Evolutionary conservation across 2,797 vertebrate genomes (phyloP), one percentile per base, ranked within the genome.

Genomic region (Pseudopleuronectes americanus): DNA sequence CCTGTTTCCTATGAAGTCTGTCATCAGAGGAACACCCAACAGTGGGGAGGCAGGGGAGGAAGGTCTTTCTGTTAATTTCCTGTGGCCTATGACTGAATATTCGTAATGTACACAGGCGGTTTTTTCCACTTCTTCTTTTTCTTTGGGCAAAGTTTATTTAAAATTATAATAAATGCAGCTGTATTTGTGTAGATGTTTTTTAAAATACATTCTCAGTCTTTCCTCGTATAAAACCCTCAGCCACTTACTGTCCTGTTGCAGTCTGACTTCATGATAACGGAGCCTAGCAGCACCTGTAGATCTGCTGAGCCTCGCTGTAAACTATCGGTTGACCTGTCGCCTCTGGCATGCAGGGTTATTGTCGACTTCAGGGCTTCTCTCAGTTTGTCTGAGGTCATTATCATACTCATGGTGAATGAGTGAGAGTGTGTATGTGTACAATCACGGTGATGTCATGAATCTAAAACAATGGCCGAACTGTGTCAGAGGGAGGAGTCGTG

Each of bases 1-100:
- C 64, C 49, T 75, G 80, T 84, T 92, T 92, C 89, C 88, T 84
- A 75, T 22, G 59, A 72, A 90, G 87, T 86, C 57, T 72, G 79
- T 89, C 79, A 59, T 74, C 57, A 76, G 76, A 76, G 77, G 79
- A 74, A 82, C 79, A 76, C 72, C 74, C 70, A 71, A 57, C 49
- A 52, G 67, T 72, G 48, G 6, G 64, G 54, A 68, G 67, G 74
- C 66, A 79, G 64, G 72, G 47, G 72, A 36, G 71, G 24, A 70
- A 14, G 22, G 22, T 22, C 21, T 59, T 55, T 60, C 63, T 63
- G 31, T 67, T 61, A 3, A 74, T 74, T 80, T 88, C 82, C 77
- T 83, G 68, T 69, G 16, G 70, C 54, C 43, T n/a, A 12, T 49
- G 62, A 76, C 57, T 65, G 23, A 74, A 62, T 31, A 38, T 31